These are phyloP conservation scores for Sarcophaga caerulescens DNA, from an alignment of 2,888 invertebrate genomes.

Conservation along the genomic window DNA sequence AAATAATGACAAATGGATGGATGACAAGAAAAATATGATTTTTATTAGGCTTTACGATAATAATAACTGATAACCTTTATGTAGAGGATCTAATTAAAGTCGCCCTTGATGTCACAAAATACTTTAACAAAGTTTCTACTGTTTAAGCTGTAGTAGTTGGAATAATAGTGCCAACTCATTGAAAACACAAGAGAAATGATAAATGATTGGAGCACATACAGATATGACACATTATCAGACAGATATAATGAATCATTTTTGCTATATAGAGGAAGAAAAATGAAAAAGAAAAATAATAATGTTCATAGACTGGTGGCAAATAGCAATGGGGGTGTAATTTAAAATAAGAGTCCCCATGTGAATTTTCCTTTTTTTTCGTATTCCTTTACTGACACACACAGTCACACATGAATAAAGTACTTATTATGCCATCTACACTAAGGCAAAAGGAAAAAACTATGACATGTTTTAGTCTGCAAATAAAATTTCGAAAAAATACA, in stretches of 20 bases:
- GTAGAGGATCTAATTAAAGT: neutral
- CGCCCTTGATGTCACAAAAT: neutral
- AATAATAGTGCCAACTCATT: conserved; percentile 17
- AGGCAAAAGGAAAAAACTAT: conserved; percentile 28
- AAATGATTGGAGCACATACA: conserved; percentile 34
- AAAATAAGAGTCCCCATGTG: conserved; percentile 22
- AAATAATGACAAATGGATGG: neutral
- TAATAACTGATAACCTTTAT: neutral
- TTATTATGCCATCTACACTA: conserved; percentile 49
- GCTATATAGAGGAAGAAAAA: neutral
- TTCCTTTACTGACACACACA: neutral
- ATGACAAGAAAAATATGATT: neutral
- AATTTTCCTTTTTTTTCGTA: neutral
- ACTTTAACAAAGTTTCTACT: neutral
- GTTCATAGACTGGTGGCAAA: conserved; percentile 8
- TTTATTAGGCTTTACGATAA: neutral
- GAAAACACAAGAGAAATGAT: conserved; percentile 33
- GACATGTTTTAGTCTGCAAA: conserved; percentile 28
- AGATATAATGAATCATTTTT: conserved; percentile 49
- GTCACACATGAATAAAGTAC: conserved; percentile 41
- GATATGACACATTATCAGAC: conserved; percentile 52
- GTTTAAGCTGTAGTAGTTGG: neutral
- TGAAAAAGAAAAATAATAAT: neutral
- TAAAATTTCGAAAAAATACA: neutral
- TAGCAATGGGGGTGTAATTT: conserved; percentile 28